These are phyloP conservation scores for Prinia subflava DNA, from an alignment of 2,113 vertebrate genomes.

Conservation along the genomic window DNA sequence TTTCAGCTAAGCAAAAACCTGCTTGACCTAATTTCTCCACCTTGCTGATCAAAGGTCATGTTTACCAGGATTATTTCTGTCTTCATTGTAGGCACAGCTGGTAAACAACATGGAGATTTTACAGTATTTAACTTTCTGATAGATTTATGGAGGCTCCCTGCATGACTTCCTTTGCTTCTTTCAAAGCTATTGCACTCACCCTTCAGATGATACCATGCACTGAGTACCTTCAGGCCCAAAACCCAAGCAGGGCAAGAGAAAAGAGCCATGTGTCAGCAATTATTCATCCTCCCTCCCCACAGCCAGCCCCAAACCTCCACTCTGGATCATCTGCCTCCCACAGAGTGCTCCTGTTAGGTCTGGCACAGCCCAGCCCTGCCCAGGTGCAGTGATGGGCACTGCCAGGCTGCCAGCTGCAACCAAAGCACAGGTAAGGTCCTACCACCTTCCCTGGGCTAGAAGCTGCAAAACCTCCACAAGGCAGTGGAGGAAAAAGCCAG, in stretches of 20 bases:
- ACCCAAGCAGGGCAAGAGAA: neutral
- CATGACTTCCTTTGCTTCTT: conserved; percentile 9
- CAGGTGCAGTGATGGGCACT: neutral
- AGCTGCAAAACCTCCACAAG: rapidly evolving
- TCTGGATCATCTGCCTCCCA: neutral
- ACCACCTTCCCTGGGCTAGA: neutral
- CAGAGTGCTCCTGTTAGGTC: neutral
- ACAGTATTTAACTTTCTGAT: conserved; percentile 63
- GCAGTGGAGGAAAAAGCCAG: neutral
- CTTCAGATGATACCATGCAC: neutral
- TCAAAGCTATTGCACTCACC: neutral
- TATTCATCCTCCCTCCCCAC: neutral
- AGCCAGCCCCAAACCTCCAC: neutral
- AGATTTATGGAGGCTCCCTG: conserved; percentile 46
- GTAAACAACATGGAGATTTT: conserved; percentile 60
- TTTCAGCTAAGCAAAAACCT: conserved; percentile 54
- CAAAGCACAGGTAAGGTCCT: neutral
- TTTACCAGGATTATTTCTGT: conserved; percentile 48
- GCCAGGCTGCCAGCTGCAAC: neutral
- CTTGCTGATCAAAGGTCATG: conserved; percentile 63
- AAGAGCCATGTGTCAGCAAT: neutral
- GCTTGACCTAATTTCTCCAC: conserved; percentile 56
- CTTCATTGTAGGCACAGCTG: conserved; percentile 51
- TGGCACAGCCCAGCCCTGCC: neutral
- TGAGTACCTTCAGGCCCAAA: neutral